phyloP scores from a whole-genome alignment of 2,888 invertebrate genomes.

The Ennomos quercinarius region DNA sequence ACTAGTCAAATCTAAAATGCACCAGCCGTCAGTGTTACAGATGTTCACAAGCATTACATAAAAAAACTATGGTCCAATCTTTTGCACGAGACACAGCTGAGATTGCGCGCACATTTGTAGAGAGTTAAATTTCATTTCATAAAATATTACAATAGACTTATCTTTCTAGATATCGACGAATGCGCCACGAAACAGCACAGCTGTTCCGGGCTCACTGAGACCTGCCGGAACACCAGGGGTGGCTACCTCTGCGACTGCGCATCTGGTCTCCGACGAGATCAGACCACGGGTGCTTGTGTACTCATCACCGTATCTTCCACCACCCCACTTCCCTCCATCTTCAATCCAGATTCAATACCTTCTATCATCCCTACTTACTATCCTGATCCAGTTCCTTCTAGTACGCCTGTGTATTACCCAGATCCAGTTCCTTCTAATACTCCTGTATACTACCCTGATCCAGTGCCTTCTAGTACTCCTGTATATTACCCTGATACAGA shows the following conservation, averaged over 20 bases:
- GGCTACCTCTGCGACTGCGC: constrained; percentile 94
- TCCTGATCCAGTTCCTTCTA: constrained; percentile 1
- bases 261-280: constrained; percentile 90
- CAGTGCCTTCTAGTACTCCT: constrained; percentile 7
- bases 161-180: constrained; percentile 90
- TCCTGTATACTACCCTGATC: constrained; percentile 9
- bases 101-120: too few relatives aligned
- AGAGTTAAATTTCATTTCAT: too few relatives aligned
- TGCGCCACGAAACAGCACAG: constrained; percentile 86
- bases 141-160: too few relatives aligned
- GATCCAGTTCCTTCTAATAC: not conserved
- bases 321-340: constrained; percentile 34
- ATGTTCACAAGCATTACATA: too few relatives aligned
- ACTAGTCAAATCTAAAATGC: too few relatives aligned
- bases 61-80: too few relatives aligned
- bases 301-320: constrained; percentile 54
- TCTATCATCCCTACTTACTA: constrained; percentile 4
- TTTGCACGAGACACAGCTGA: too few relatives aligned
- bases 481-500: not conserved
- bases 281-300: constrained; percentile 64
- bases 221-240: constrained; percentile 94
- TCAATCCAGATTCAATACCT: constrained; percentile 9
- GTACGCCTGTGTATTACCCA: not conserved
- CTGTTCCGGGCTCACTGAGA: constrained; percentile 84
- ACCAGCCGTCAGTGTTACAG: too few relatives aligned